A percentile compares a stretch with the other conserved stretches of the same genome.
Conservation (phyloP, 2,888 invertebrate species). For the Metalampra italica region DNA sequence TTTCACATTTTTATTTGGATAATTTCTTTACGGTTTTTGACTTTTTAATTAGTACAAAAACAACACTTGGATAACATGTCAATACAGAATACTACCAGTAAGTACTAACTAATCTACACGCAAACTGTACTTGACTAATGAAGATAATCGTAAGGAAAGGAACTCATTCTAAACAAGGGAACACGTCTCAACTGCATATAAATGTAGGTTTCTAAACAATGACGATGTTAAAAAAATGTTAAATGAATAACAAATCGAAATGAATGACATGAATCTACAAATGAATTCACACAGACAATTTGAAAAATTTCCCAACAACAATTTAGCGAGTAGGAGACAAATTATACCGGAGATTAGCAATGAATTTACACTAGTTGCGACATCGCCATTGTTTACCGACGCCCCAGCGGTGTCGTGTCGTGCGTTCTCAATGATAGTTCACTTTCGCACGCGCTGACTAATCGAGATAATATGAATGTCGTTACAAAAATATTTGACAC, state of each 20-base stretch:
- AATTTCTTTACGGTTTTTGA: no score
- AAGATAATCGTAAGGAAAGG: no score
- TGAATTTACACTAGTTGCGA: slow-evolving; percentile 8
- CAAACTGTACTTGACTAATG: no score
- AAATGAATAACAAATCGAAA: neutral
- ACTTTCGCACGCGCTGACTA: slow-evolving; percentile 5
- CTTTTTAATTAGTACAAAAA: no score
- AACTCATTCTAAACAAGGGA: neutral
- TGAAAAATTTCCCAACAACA: slow-evolving; percentile 4
- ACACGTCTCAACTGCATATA: no score
- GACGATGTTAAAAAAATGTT: neutral
- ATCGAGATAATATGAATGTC: neutral
- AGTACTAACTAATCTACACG: no score
- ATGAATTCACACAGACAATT: neutral
- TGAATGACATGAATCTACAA: neutral
- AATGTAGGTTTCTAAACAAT: no score
- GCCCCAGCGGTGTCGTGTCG: neutral
- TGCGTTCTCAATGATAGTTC: neutral
- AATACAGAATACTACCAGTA: no score
- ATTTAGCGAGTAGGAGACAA: slow-evolving; percentile 13
- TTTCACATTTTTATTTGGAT: no score
- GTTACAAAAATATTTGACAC: neutral
- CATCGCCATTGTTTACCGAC: slow-evolving; percentile 10
- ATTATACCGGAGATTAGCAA: slow-evolving; percentile 14
- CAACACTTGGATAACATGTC: no score